Evolutionary conservation across 2,113 vertebrate genomes (phyloP).

Genomic region (Elanoides forficatus): DNA sequence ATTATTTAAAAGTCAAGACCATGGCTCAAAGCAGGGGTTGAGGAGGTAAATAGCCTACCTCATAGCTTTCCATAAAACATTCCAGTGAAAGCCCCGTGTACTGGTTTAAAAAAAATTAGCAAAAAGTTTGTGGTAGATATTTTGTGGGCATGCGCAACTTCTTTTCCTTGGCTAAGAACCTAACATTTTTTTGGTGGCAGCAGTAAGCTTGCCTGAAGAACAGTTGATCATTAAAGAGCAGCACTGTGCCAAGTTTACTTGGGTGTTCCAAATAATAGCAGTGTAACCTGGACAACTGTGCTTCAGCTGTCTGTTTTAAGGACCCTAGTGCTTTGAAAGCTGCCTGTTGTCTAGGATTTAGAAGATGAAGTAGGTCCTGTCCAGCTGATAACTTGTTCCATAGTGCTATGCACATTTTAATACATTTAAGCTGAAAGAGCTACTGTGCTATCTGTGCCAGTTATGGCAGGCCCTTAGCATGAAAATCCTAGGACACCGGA

Average conservation of each 20-base stretch:
- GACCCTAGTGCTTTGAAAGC: not conserved
- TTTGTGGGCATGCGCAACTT: not conserved
- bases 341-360: not conserved
- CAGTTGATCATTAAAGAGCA: not conserved
- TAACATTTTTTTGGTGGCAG: not conserved
- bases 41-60: not conserved
- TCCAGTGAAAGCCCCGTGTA: not conserved
- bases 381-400: not conserved
- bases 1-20: not conserved
- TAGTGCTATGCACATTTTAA: not conserved
- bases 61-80: not conserved
- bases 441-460: not conserved
- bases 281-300: not conserved
- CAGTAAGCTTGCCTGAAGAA: not conserved
- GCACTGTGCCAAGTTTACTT: not conserved
- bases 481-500: not conserved
- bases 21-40: not conserved
- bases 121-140: rapidly evolving
- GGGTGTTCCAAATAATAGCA: not conserved
- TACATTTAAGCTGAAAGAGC: not conserved
- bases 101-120: not conserved
- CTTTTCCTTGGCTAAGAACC: not conserved
- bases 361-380: not conserved
- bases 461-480: not conserved
- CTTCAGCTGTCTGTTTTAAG: not conserved